Base-by-base conservation (phyloP, 2,113 vertebrate species). In the Lagopus leucura region DNA sequence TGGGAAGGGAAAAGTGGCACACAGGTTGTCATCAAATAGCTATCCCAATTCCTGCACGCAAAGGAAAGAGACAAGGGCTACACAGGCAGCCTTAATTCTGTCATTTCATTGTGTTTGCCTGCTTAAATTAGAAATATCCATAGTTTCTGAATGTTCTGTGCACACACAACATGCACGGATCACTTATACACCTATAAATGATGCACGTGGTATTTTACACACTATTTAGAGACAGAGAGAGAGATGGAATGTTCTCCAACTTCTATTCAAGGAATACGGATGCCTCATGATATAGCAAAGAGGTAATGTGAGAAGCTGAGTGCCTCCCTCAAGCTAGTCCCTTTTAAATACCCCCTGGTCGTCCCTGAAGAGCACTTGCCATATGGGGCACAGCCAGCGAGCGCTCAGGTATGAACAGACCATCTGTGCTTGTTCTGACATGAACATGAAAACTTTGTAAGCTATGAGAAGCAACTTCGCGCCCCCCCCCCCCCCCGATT, bases 221-320 rank as follows among this genome's bases (percentile, higher is more conserved):
- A 96, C 94, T 95, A 96, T 96, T 95, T 96, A 96, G 95, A 95
- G 96, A 84, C 36, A 90, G 93, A 93, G 84, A 66, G 93, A 84
- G 94, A 96, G 36, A 86, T 95, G 82, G 95, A 95, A 94, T 97
- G 96, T 96, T 94, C 95, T 8, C 63, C 88, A 92, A 95, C 82
- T 93, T 95, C 95, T 96, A 97, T 96, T 90, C 93, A 95, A 96
- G 94, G 96, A 94, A 88, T 90, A 97, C 25, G 73, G 82, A 96
- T 94, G 93, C 92, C 94, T 96, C 93, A 96, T 5, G 88, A 96
- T 96, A 95, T 90, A 96, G 95, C 79, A 86, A 57, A 83, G 88
- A 84, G 43, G 94, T 96, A 94, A 94, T 6, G 28, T 94, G 94
- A 96, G 93, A 95, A 88, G 73, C 14, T 70, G 60, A 86, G 76